These are phyloP conservation scores for Pyrrhosoma nymphula DNA, from an alignment of 2,888 invertebrate genomes.

Conservation along the genomic window DNA sequence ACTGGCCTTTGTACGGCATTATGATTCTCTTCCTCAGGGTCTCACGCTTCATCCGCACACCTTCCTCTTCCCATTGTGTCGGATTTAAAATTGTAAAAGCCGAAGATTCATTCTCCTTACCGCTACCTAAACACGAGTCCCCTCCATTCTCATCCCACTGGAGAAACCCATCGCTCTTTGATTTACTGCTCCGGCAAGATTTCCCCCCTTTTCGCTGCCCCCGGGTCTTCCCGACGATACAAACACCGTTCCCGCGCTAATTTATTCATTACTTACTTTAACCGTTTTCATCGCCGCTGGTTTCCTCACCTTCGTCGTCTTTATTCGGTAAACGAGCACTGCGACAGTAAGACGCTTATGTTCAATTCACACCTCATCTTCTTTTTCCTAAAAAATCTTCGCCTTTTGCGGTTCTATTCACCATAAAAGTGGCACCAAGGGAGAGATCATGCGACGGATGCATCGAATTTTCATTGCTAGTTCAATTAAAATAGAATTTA, in stretches of 20 bases:
- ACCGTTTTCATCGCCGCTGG: background rate
- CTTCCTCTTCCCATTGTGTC: background rate
- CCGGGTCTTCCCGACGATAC: background rate
- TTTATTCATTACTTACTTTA: constrained; percentile 20
- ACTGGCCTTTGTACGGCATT: background rate
- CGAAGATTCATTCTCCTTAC: background rate
- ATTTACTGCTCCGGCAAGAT: constrained; percentile 27
- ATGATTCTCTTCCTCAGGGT: no score
- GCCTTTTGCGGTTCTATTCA: no score
- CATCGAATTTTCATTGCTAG: no score
- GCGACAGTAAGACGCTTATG: background rate
- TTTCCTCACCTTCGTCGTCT: background rate
- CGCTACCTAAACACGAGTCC: background rate
- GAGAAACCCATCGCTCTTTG: background rate
- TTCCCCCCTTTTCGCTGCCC: constrained; percentile 36
- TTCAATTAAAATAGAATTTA: no score
- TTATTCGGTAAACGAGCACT: background rate
- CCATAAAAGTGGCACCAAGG: no score
- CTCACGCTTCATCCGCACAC: no score
- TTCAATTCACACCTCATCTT: background rate
- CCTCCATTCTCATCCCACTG: background rate
- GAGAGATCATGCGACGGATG: no score
- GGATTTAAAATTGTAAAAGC: background rate
- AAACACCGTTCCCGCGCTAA: background rate
- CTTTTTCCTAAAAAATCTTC: no score